These are phyloP conservation scores for Sylvilagus bachmani DNA, from an alignment of 2,113 vertebrate genomes.

Conservation along the genomic window DNA sequence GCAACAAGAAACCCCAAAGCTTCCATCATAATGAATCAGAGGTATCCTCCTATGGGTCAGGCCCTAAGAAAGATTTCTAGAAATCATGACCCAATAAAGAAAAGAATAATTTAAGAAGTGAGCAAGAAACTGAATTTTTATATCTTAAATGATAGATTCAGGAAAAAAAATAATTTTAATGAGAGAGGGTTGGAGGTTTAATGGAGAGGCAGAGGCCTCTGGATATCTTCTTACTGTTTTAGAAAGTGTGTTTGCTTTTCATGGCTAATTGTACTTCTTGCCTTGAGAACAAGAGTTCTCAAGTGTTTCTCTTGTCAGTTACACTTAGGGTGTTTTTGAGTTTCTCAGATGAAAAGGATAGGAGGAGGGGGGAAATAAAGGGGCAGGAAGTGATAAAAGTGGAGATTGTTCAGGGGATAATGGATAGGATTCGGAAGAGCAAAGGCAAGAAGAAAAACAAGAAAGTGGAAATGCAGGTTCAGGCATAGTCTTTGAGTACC, in stretches of 20 bases:
- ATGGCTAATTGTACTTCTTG: not conserved
- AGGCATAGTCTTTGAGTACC: rapidly evolving
- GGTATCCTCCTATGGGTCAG: not conserved
- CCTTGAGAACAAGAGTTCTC: not conserved
- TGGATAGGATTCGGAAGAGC: not conserved
- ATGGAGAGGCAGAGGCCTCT: not conserved
- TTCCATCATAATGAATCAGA: not conserved
- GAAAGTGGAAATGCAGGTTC: not conserved
- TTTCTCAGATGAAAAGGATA: not conserved
- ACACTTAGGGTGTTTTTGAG: slow-evolving; percentile 16
- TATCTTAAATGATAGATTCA: slow-evolving; percentile 19
- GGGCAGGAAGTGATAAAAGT: not conserved
- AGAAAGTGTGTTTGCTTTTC: not conserved
- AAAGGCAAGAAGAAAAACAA: not conserved
- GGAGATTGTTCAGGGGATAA: not conserved
- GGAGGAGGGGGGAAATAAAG: not conserved
- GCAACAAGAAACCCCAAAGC: not conserved
- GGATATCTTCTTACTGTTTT: not conserved
- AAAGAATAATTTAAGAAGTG: slow-evolving; percentile 11
- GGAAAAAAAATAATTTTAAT: not conserved
- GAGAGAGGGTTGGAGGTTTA: not conserved
- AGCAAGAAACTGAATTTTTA: not conserved
- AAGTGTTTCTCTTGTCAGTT: not conserved
- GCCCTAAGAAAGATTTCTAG: slow-evolving; percentile 39
- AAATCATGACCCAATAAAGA: slow-evolving; percentile 5